Conservation (phyloP, 2,113 vertebrate genomes). For the Tinamus guttatus region DNA sequence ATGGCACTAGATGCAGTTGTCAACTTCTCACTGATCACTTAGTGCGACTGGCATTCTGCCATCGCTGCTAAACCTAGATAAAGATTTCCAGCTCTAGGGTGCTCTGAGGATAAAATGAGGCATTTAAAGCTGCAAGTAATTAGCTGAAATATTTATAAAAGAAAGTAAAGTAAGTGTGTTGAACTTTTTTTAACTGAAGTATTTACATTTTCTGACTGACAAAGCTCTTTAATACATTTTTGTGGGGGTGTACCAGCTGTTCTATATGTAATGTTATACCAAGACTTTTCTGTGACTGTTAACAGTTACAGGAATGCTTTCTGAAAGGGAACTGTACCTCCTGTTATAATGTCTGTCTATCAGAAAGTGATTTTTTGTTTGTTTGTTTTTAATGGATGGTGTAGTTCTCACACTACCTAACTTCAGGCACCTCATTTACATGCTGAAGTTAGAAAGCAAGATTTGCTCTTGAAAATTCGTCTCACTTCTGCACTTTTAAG, state of each 20-base stretch:
- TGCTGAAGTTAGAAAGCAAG: not conserved
- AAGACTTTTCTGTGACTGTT: not conserved
- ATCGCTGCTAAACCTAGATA: conserved; percentile 51
- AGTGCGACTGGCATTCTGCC: conserved; percentile 63
- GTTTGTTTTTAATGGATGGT: not conserved
- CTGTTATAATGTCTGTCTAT: not conserved
- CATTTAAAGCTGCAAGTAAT: conserved; percentile 68
- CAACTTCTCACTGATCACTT: conserved; percentile 58
- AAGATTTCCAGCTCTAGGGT: conserved; percentile 49
- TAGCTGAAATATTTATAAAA: conserved; percentile 72
- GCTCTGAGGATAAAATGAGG: conserved; percentile 42
- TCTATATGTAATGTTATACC: conserved; percentile 39
- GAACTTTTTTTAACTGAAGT: conserved; percentile 55
- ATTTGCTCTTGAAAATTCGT: not conserved
- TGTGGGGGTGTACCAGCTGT: conserved; percentile 45
- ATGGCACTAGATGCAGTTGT: conserved; percentile 43
- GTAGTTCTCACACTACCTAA: not conserved
- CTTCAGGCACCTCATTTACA: not conserved
- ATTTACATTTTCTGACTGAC: conserved; percentile 64
- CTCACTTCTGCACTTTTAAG: not conserved
- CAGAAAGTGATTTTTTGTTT: not conserved
- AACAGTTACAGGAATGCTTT: conserved; percentile 5
- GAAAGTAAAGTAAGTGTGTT: conserved; percentile 18
- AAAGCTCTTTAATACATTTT: conserved; percentile 42
- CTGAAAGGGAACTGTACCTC: not conserved